Conservation (phyloP, 2,888 invertebrate species). For the Leucoma salicis region DNA sequence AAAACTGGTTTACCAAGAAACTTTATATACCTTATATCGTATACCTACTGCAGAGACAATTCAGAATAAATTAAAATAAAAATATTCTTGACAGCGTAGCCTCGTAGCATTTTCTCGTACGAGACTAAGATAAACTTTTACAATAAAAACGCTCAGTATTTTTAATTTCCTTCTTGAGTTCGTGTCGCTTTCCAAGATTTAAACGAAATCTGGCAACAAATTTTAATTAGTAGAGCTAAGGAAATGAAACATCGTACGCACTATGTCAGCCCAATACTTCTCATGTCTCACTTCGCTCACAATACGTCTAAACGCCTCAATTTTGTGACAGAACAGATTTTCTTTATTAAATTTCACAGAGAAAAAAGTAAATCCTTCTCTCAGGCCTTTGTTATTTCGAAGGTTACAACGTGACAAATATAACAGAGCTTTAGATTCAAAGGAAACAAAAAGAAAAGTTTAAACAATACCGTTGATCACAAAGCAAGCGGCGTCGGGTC, state of each 20-base stretch:
- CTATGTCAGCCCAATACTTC: constrained; percentile 43
- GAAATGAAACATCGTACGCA: constrained; percentile 61
- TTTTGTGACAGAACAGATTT: constrained; percentile 36
- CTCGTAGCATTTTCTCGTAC: constrained; percentile 20
- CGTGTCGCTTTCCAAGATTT: constrained; percentile 53
- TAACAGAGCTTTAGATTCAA: constrained; percentile 60
- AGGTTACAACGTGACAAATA: constrained; percentile 50
- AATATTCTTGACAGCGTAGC: constrained; percentile 33
- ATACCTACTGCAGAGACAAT: too few species aligned
- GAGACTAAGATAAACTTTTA: constrained; percentile 53
- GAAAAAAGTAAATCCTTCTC: constrained; percentile 37
- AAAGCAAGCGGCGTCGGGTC: constrained; percentile 62
- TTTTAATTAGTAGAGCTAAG: constrained; percentile 66
- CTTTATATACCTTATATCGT: too few species aligned
- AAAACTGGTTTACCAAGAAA: too few species aligned
- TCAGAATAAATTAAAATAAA: constrained; percentile 33
- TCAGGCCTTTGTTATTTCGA: constrained; percentile 34
- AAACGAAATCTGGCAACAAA: constrained; percentile 65
- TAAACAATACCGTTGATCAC: constrained; percentile 64
- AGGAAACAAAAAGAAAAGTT: constrained; percentile 69
- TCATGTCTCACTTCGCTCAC: constrained; percentile 37
- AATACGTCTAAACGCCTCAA: constrained; percentile 29
- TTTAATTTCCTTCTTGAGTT: constrained; percentile 64
- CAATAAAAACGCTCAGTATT: constrained; percentile 59
- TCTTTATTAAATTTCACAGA: constrained; percentile 50